phyloP scores from a whole-genome alignment of 1,140 invertebrate genomes.

The Colletes latitarsis region DNA sequence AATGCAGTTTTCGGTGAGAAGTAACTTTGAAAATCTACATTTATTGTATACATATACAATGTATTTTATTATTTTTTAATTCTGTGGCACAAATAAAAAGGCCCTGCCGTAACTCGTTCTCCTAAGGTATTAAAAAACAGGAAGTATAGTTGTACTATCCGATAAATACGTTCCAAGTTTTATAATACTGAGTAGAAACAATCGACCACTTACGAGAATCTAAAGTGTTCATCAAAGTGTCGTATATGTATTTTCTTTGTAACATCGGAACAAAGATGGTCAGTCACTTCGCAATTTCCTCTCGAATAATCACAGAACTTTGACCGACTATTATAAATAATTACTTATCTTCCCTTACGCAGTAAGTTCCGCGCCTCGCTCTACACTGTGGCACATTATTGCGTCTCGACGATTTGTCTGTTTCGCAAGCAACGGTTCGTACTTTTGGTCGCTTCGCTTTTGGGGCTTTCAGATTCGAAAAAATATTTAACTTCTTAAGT shows the following conservation, averaged over 20 bases:
- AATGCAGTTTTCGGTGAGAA: no score
- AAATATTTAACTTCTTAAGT: conserved; percentile 30
- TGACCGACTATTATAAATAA: background rate
- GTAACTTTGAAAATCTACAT: no score
- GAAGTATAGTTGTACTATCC: no score
- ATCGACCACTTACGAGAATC: no score
- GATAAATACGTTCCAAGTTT: no score
- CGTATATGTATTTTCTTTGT: background rate
- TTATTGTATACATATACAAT: no score
- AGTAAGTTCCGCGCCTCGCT: conserved; percentile 1
- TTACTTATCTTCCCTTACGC: conserved; percentile 12
- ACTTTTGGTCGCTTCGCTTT: conserved; percentile 21
- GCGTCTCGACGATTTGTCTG: conserved; percentile 14
- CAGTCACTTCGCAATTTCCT: background rate
- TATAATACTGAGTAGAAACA: no score
- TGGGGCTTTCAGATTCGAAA: conserved; percentile 24
- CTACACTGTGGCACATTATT: conserved; percentile 33
- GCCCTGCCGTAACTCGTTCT: no score
- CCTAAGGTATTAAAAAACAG: no score
- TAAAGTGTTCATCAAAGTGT: no score
- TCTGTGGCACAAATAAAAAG: no score
- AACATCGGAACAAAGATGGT: background rate
- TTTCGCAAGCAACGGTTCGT: conserved; percentile 40
- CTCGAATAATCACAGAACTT: background rate
- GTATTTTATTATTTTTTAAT: no score